Base-by-base conservation (phyloP, 2,113 vertebrate species). In the Xiphophorus maculatus region DNA sequence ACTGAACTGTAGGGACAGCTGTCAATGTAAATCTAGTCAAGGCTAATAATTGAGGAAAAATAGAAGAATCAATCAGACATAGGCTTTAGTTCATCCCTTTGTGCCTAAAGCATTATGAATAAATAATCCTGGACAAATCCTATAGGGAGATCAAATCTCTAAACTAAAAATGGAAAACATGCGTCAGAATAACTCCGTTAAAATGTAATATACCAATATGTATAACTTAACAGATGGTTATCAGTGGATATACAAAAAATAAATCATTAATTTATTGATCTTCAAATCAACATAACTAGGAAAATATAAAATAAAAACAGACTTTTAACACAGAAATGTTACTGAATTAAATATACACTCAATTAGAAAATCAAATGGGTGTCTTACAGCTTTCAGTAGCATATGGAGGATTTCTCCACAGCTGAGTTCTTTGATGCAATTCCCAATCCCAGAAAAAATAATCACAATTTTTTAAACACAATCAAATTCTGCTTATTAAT, bases 1-100 rank as follows among this genome's bases (percentile, higher is more conserved):
- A 99, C 96, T 0, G 98, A 95, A 89, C 97, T 94, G 3, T 99
- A 99, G 0, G 98, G 98, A 86, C 98, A 99, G 94, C 98, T 99
- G 94, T 99, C 97, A 77, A 97, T 96, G 96, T 99, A 93, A 84
- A 58, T 12, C 82, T 13, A 0, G 95, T 98, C 92, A 98, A 97
- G 96, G 95, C 54, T 51, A 74, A 86, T 84, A 80, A 60, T 77
- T 76, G 63, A 64, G 19, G 27, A 67, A 71, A 80, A 89, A 66
- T 54, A 66, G 13, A n/a, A 12, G 82, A 48, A 48, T 32, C 2
- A n/a, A 42, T 77, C 63, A 54, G 8, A 22, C 27, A 66, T 79
- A 65, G 82, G 79, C 70, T 73, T 63, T 37, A 72, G 54, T 74
- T 75, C 30, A 76, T 74, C 35, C 63, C 73, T 71, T 58, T 58